These are phyloP conservation scores for Rhynchomys soricoides DNA, from an alignment of 2,113 vertebrate species.

Conservation along the genomic window DNA sequence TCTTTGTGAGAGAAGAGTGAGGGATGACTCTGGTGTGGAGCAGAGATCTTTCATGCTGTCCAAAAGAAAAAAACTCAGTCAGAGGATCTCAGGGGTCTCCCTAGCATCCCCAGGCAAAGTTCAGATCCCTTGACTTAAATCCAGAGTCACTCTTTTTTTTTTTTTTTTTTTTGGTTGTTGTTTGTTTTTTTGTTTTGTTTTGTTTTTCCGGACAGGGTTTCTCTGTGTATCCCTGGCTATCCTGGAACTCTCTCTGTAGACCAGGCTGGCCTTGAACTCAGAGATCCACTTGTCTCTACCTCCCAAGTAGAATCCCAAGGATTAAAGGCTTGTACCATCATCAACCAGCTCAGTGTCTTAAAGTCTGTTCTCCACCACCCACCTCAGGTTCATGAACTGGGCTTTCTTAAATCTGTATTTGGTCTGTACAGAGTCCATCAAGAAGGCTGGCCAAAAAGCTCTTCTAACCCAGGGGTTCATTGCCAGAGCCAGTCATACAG, in stretches of 20 bases:
- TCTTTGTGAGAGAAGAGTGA: conserved; percentile 4
- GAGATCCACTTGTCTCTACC: not conserved
- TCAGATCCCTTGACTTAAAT: conserved; percentile 17
- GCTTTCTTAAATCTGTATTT: not conserved
- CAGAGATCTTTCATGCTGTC: not conserved
- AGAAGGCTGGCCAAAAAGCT: not conserved
- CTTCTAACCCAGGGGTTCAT: not conserved
- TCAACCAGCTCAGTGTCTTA: not conserved
- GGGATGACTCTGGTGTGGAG: not conserved
- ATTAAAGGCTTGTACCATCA: not conserved
- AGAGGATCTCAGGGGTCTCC: not conserved
- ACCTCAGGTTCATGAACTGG: not conserved
- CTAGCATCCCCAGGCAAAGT: not conserved
- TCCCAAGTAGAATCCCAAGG: not conserved
- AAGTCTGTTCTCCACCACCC: not conserved
- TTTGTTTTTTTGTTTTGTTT: too few species aligned
- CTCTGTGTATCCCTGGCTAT: not conserved
- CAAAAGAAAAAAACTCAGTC: not conserved
- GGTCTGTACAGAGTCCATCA: not conserved
- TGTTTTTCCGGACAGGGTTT: not conserved
- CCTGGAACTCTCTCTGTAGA: not conserved
- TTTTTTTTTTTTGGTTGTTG: not conserved
- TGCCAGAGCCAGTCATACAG: not conserved
- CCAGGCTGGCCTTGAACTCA: not conserved
- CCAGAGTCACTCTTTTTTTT: not conserved